Evolutionary conservation across 2,797 vertebrate genomes (phyloP).

Genomic region (Echeneis naucrates): DNA sequence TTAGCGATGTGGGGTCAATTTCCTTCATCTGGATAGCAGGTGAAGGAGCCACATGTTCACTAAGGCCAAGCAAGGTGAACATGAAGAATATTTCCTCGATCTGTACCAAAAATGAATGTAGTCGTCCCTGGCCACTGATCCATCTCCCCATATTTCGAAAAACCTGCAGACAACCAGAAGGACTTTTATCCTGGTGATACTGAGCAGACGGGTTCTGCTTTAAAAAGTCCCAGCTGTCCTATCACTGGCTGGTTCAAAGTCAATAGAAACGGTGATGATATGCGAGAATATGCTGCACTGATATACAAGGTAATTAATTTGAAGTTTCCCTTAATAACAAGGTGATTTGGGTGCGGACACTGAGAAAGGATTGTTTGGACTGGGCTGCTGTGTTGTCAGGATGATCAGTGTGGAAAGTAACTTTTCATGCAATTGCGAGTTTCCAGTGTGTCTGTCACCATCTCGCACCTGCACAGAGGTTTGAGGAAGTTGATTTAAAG

Average conservation of each 20-base stretch:
- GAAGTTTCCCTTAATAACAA: background rate
- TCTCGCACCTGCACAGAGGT: background rate
- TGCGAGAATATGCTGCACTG: background rate
- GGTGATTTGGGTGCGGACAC: conserved; percentile 11
- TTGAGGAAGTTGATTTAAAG: conserved; percentile 1
- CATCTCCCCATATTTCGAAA: background rate
- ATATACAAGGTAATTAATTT: too few relatives aligned
- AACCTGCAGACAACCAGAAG: background rate
- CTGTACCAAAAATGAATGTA: too few relatives aligned
- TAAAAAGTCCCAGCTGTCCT: background rate
- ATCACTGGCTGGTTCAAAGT: conserved; percentile 1
- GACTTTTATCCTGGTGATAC: background rate
- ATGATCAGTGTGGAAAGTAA: conserved; percentile 13
- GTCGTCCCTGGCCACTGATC: too few relatives aligned
- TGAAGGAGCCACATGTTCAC: too few relatives aligned
- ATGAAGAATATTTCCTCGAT: too few relatives aligned
- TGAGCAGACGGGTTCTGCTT: background rate
- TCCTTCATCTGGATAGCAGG: background rate
- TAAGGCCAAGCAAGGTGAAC: too few relatives aligned
- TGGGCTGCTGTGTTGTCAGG: conserved; percentile 17
- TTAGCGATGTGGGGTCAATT: background rate
- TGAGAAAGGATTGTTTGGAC: conserved; percentile 7
- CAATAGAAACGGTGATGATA: background rate
- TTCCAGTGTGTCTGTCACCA: background rate
- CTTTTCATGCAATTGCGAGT: conserved; percentile 18